A percentile compares a stretch with the other conserved stretches of the same genome.
phyloP scores from a whole-genome alignment of 2,113 vertebrate genomes.

The Pseudonaja textilis region DNA sequence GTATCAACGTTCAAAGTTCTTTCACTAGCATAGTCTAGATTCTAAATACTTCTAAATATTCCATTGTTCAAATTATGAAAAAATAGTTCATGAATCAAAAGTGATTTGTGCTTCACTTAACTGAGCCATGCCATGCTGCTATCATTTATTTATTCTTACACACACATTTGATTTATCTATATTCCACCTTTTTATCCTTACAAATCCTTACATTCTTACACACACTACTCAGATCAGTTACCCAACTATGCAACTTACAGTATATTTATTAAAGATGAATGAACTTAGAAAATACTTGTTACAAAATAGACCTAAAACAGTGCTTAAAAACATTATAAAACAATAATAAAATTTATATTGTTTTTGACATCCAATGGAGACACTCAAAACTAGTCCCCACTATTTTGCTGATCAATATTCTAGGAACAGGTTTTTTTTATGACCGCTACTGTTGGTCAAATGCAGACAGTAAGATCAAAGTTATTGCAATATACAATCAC shows the following conservation, averaged over 20 bases:
- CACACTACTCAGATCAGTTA: neutral
- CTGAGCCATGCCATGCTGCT: neutral
- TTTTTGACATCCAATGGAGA: neutral
- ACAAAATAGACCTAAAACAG: neutral
- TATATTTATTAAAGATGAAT: neutral
- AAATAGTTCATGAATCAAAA: accelerated
- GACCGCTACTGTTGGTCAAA: neutral
- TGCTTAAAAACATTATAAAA: neutral
- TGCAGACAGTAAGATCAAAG: neutral
- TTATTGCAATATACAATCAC: neutral
- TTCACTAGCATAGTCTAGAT: neutral
- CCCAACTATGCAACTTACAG: neutral
- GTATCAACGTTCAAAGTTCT: no score
- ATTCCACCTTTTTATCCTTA: neutral
- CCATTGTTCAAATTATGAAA: neutral
- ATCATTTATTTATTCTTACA: neutral
- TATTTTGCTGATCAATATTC: neutral
- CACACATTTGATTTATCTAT: neutral
- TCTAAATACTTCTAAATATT: neutral
- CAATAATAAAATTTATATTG: neutral
- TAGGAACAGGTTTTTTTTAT: neutral
- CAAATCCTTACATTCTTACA: neutral
- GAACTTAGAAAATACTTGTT: neutral
- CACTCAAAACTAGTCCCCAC: neutral
- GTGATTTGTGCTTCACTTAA: neutral